Base-by-base conservation (phyloP, 2,113 vertebrate genomes). In the Ammodytes marinus region DNA sequence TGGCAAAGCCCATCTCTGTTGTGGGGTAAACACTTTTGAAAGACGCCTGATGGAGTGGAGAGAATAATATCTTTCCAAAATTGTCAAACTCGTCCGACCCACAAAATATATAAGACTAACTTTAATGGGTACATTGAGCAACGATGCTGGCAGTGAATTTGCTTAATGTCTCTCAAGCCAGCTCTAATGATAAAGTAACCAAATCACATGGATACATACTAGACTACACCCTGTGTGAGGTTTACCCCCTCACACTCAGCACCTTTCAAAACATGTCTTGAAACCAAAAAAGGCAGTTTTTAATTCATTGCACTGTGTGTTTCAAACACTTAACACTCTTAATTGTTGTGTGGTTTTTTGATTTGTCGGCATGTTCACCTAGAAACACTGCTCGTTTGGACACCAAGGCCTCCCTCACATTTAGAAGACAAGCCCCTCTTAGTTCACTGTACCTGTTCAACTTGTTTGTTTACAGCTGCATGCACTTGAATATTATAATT, bases 221-320 rank as follows among this genome's bases (percentile, higher is more conserved):
- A 65, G 78, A 69, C 67, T 58, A 37, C 79, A 67, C 57, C 65
- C 69, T 39, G 69, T 43, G 71, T 71, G 79, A 64, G 66, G 27
- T 81, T 71, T 78, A 74, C 69, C 14, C 12, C 49, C 9, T 82
- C 80, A 78, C 89, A 79, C 85, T 82, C 77, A 64, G 79, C 89
- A 80, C 74, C 89, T 92, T 94, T 93, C 86, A 88, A 91, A 89
- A 90, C 13, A 77, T 78, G 82, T 87, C 81, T 79, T 77, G 61
- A 85, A 70, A 83, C 77, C 17, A 46, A 70, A 27, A 46, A 61
- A 27, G 6, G 13, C 66, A 45, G 53, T 75, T 73, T 64, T 74
- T 45, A 8, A 69, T 42, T 64, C 39, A 67, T 9, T 9, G 61
- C 61, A 64, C 57, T n/a, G 53, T 72, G 55, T 79, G 60, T 69